Percentiles rank a stretch among this genome's conserved stretches.
Conservation (phyloP, 2,113 vertebrate species). For the Arizona elegans region DNA sequence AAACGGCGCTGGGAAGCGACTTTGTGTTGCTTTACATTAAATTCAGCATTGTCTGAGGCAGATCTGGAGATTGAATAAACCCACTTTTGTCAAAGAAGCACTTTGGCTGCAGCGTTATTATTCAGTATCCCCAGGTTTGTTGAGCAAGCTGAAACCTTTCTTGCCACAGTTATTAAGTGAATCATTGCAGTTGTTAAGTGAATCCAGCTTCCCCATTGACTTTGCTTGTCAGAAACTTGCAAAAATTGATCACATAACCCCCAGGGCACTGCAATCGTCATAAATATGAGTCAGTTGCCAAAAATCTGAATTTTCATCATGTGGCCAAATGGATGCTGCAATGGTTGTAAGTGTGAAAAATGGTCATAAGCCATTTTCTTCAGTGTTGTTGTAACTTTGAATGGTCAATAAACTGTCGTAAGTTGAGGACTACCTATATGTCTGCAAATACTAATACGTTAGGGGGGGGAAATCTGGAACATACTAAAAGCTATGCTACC, state of each 20-base stretch:
- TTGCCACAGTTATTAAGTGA: neutral
- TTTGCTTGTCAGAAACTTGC: neutral
- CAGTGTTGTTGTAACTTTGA: neutral
- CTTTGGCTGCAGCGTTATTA: too few relatives aligned
- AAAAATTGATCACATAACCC: neutral
- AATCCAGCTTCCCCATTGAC: neutral
- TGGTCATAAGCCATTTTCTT: neutral
- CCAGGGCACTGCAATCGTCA: neutral
- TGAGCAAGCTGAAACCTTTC: neutral
- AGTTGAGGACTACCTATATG: neutral
- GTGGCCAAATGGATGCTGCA: neutral
- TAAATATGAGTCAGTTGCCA: neutral
- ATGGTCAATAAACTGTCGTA: neutral
- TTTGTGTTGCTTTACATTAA: too few relatives aligned
- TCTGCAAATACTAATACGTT: neutral
- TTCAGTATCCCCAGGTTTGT: too few relatives aligned
- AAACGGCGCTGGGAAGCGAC: too few relatives aligned
- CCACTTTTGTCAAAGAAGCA: too few relatives aligned
- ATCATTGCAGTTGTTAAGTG: neutral
- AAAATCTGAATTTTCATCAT: too few relatives aligned
- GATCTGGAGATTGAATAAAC: too few relatives aligned
- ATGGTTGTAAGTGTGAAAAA: neutral
- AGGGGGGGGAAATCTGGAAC: fast-evolving
- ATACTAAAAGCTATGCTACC: neutral
- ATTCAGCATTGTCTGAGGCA: too few relatives aligned